These are phyloP conservation scores for Heteromormyrus szaboi DNA, from an alignment of 2,797 vertebrate genomes.

Conservation along the genomic window DNA sequence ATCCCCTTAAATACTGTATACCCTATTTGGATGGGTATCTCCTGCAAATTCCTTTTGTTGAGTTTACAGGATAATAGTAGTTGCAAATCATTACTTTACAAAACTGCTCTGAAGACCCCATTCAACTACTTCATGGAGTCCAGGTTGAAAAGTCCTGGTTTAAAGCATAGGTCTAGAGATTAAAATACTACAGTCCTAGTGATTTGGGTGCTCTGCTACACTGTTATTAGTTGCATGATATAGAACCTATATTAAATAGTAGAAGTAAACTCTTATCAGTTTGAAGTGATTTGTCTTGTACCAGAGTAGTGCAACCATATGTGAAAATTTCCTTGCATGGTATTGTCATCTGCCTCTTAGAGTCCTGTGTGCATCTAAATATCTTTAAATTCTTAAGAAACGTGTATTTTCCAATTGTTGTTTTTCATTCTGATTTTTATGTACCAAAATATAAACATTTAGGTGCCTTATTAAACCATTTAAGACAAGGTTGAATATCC, in stretches of 20 bases:
- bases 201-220: background rate
- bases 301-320: background rate
- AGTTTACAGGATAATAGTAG: background rate
- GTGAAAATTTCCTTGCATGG: background rate
- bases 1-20: background rate
- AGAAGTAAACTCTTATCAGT: background rate
- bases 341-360: background rate
- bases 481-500: background rate
- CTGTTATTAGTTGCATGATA: background rate
- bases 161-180: background rate
- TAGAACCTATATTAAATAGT: background rate
- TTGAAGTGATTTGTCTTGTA: background rate
- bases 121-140: background rate
- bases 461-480: background rate
- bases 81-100: background rate
- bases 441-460: background rate
- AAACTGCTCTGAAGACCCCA: background rate
- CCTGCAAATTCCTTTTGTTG: background rate
- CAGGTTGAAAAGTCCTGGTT: background rate
- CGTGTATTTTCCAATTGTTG: background rate
- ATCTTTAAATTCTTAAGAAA: background rate
- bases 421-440: background rate
- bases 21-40: background rate
- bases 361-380: background rate
- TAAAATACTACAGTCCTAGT: background rate